Conservation (phyloP, 1,140 invertebrate genomes). For the Trichoplusia ni region DNA sequence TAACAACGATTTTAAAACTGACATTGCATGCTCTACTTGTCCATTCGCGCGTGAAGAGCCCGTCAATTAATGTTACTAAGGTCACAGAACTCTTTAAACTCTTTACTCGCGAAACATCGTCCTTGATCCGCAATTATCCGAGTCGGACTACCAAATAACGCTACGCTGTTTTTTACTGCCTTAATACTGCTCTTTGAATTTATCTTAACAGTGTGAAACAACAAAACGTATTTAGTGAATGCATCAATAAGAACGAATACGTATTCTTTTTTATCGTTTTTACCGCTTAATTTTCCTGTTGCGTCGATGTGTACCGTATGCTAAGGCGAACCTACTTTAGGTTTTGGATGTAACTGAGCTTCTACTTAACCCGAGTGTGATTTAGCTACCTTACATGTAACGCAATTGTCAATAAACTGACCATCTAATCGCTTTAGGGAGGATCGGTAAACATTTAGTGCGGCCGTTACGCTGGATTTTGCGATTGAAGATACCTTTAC, state of each 20-base stretch:
- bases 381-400: slow-evolving; percentile 24
- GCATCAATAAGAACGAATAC: slow-evolving; percentile 35
- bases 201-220: neutral
- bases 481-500: neutral
- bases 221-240: slow-evolving; percentile 35
- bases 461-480: slow-evolving; percentile 2
- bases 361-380: slow-evolving; percentile 12
- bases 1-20: too few species aligned
- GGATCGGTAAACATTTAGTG: neutral
- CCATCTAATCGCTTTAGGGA: slow-evolving; percentile 8
- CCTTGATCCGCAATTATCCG: too few species aligned
- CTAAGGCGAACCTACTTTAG: slow-evolving; percentile 26
- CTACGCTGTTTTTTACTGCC: neutral
- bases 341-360: slow-evolving; percentile 29
- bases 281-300: slow-evolving; percentile 26
- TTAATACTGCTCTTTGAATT: neutral
- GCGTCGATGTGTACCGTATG: slow-evolving; percentile 32
- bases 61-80: too few species aligned
- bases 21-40: too few species aligned
- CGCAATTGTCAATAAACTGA: slow-evolving; percentile 24
- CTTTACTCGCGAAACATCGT: too few species aligned
- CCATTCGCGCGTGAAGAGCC: too few species aligned
- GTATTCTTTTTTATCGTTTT: slow-evolving; percentile 29
- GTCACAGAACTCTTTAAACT: too few species aligned
- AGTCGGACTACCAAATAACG: slow-evolving; percentile 53